Conservation (phyloP, 2,113 vertebrate species). For the Syngnathus scovelli region DNA sequence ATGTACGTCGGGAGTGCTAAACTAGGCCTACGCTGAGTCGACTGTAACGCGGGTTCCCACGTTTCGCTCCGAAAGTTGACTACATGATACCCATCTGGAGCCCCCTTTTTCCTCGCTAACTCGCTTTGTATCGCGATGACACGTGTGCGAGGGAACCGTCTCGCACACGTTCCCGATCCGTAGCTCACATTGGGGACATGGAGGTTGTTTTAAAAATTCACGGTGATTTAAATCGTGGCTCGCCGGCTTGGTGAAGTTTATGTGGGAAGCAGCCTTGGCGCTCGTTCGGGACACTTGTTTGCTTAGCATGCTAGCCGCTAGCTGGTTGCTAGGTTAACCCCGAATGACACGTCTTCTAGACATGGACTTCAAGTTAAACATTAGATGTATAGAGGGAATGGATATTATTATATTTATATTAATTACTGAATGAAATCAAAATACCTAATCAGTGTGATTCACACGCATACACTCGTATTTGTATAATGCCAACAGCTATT, state of each 20-base stretch:
- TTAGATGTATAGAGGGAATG: background rate
- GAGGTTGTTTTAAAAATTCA: background rate
- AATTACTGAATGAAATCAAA: no score
- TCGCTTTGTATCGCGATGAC: constrained; percentile 5
- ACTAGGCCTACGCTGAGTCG: background rate
- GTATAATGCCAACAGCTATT: background rate
- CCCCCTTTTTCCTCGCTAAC: constrained; percentile 32
- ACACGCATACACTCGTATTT: background rate
- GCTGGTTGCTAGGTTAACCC: constrained; percentile 47
- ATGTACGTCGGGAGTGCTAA: background rate
- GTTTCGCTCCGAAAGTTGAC: constrained; percentile 32
- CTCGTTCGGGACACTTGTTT: constrained; percentile 41
- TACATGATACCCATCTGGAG: constrained; percentile 32
- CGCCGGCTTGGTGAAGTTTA: constrained; percentile 36
- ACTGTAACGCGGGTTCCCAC: constrained; percentile 7
- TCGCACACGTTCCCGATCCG: background rate
- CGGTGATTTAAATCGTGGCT: background rate
- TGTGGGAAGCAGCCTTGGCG: constrained; percentile 55
- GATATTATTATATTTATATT: background rate
- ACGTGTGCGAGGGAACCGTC: background rate
- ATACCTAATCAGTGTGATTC: no score
- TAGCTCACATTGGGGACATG: background rate
- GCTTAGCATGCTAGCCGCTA: constrained; percentile 42
- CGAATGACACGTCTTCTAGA: constrained; percentile 62
- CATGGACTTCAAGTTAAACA: constrained; percentile 30